Evolutionary conservation across 1,140 invertebrate species (phyloP), one percentile per base, ranked within the genome.

Genomic region (Adoxophyes honmai): DNA sequence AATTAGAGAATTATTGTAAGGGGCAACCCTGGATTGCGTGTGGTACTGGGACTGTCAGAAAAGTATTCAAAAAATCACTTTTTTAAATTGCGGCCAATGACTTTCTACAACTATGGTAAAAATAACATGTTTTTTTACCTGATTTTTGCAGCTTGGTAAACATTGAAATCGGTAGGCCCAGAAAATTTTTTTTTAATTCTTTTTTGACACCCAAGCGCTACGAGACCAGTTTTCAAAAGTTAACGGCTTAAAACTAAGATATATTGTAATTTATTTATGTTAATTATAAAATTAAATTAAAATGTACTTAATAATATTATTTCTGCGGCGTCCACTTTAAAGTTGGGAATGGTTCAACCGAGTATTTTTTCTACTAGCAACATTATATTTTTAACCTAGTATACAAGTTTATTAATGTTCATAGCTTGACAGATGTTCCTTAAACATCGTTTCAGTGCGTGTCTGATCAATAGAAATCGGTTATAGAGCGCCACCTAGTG

Each of bases 1-100:
- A 78, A 75, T 69, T 74, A 55, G 34, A 55, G 34, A 13, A 4
- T 55, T 16, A 18, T 9, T 9, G 21, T 48, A 48, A 48, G 42
- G 18, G 42, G 9, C 42, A 35, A 7, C 34, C 21, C 15, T 44
- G 39, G 39, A n/a, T n/a, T 8, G 11, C n/a, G 21, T 28, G 21
- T 28, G 16, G 42, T 21, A 21, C 11, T 48, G 21, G 42, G 42
- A 18, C 21, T 33, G 42, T 44, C 39, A 21, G 18, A 16, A 44
- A 44, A 18, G 18, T 44, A 28, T 28, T 28, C 6, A 28, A 28
- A 28, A 3, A 28, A 28, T 28, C n/a, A n/a, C n/a, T n/a, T n/a
- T n/a, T n/a, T n/a, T n/a, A n/a, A n/a, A n/a, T n/a, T n/a, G n/a
- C n/a, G n/a, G n/a, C n/a, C n/a, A n/a, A n/a, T n/a, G n/a, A n/a